These are phyloP conservation scores for Neolamprologus devosi DNA, from an alignment of 2,113 vertebrate species.

Conservation along the genomic window DNA sequence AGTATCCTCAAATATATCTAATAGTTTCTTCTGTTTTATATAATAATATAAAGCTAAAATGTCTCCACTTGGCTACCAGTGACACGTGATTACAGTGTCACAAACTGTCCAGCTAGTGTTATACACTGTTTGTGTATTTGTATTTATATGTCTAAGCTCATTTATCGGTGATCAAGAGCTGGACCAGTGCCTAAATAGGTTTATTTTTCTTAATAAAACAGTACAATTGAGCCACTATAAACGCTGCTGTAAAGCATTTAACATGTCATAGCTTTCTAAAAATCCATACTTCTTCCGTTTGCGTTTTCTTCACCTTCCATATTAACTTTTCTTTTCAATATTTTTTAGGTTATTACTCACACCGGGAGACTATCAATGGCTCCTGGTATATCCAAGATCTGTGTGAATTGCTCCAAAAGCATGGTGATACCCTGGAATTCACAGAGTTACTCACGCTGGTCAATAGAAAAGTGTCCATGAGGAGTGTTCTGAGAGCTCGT, in stretches of 20 bases:
- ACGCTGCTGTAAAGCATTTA: not conserved
- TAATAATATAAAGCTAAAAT: not conserved
- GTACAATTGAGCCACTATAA: not conserved
- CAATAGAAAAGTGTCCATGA: conserved; percentile 86
- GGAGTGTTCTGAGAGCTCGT: conserved; percentile 65
- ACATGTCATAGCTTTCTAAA: not conserved
- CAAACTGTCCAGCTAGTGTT: not conserved
- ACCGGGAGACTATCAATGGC: conserved; percentile 83
- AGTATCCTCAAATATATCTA: not conserved
- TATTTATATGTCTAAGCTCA: not conserved
- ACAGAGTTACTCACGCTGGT: conserved; percentile 89
- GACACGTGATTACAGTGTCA: not conserved
- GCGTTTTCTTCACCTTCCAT: not conserved
- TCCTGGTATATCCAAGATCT: conserved; percentile 97
- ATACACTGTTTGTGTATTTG: not conserved
- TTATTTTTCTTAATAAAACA: not conserved
- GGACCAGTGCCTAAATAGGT: not conserved
- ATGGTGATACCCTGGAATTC: conserved; percentile 81
- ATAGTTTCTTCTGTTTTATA: not conserved
- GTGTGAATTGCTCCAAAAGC: conserved; percentile 76
- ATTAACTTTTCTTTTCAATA: not conserved
- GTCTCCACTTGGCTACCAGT: not conserved
- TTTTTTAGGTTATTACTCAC: conserved; percentile 88
- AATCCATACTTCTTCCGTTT: not conserved
- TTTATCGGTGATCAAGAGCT: not conserved